Percentiles rank a stretch among this genome's conserved stretches.
These are phyloP conservation scores for Diplazon laetatorius DNA, from an alignment of 2,888 invertebrate genomes.

Conservation along the genomic window DNA sequence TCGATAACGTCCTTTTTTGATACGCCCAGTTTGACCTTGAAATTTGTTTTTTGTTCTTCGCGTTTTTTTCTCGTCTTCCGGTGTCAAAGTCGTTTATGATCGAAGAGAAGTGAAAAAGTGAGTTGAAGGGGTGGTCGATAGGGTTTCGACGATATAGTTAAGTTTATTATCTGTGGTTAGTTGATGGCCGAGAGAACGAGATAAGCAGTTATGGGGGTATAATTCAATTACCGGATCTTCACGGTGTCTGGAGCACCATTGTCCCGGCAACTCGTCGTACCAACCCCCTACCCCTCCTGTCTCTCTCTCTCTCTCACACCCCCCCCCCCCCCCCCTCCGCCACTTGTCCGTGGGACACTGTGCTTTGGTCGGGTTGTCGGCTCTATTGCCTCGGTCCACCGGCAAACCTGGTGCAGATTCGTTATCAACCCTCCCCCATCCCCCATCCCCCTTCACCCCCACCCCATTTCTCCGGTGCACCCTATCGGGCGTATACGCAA, in stretches of 20 bases:
- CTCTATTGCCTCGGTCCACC: conserved; percentile 40
- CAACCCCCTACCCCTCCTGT: too few relatives aligned
- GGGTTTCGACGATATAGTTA: conserved; percentile 42
- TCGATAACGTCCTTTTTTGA: too few relatives aligned
- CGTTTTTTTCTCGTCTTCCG: conserved; percentile 6
- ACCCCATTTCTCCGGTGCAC: conserved; percentile 58
- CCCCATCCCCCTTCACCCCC: conserved; percentile 66
- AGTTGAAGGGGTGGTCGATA: conserved; percentile 32
- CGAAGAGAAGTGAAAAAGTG: conserved; percentile 30
- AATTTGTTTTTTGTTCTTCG: conserved; percentile 13
- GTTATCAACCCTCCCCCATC: conserved; percentile 74
- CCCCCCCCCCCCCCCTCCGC: conserved; percentile 53
- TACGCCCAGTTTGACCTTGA: background rate
- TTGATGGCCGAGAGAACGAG: conserved; percentile 59
- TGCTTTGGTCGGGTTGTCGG: conserved; percentile 29
- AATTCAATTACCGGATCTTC: conserved; percentile 81
- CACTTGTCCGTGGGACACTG: conserved; percentile 55
- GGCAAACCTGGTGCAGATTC: conserved; percentile 72
- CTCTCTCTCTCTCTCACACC: conserved; percentile 17
- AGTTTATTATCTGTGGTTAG: conserved; percentile 67
- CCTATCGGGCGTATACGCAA: conserved; percentile 72
- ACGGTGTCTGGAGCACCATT: conserved; percentile 74
- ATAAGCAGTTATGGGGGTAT: conserved; percentile 79
- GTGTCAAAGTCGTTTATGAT: conserved; percentile 6
- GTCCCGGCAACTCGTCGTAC: conserved; percentile 67